Base-by-base conservation (phyloP, 2,797 vertebrate genomes). In the Anableps anableps region DNA sequence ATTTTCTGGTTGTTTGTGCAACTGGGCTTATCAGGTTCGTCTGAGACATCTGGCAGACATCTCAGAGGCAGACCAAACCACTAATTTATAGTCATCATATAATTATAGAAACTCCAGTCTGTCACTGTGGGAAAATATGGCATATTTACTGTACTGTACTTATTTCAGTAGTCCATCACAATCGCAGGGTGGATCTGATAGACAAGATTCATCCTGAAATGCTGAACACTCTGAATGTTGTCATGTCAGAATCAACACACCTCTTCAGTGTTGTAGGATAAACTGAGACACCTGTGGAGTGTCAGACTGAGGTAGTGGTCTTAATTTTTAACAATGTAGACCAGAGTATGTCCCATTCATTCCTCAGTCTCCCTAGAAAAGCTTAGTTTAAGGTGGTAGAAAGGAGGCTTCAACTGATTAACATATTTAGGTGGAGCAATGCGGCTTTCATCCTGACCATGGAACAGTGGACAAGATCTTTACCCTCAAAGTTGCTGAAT, bases 1-100 rank as follows among this genome's bases (percentile, higher is more conserved):
- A 68, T 88, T 88, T 86, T 71, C 83, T 71, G 77, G 78, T 53
- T 83, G 80, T 79, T 85, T 87, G 76, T 82, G 82, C 75, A 83
- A 80, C 76, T 74, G 70, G 58, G 50, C 78, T 77, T 78, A 86
- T 87, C 80, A 80, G 86, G 83, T 89, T 75, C 0, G 4, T 66
- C 21, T 71, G 29, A 79, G 55, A 68, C 38, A 77, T 80, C 79
- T 23, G 74, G 62, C 34, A 1, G 48, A 77, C 77, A 34, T 83
- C 55, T 80, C 77, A 68, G 78, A 43, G 3, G 77, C 73, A 43
- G 68, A 74, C 77, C 74, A 85, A 87, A 89, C 75, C 2, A 0
- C 53, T 82, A 85, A 89, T 81, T 88, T 78, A 89, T 91, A 85
- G 76, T 50, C 72, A 74, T 82, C 48, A 29, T 82, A 16, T 43